phyloP scores from a whole-genome alignment of 2,113 vertebrate species.

The Talpa occidentalis region DNA sequence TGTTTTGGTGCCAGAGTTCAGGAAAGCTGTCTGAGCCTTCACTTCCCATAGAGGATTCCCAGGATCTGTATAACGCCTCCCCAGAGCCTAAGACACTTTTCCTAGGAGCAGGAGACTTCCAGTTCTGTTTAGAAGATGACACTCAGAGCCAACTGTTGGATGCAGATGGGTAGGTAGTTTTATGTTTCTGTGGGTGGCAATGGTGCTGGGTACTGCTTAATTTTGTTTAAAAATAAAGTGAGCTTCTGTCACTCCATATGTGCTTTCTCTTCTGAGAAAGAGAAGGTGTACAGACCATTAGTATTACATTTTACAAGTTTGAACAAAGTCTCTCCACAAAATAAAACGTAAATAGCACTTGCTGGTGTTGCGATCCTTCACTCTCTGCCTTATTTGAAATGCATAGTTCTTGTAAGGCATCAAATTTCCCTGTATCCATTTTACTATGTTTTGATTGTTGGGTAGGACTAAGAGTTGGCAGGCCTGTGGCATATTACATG shows the following conservation, averaged over 20 bases:
- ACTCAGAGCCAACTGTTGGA: slow-evolving; percentile 97
- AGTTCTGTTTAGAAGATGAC: slow-evolving; percentile 96
- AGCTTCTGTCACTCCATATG: slow-evolving; percentile 82
- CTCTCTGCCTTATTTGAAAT: slow-evolving; percentile 48
- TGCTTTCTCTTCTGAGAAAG: slow-evolving; percentile 79
- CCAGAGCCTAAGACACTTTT: slow-evolving; percentile 92
- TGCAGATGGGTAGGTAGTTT: slow-evolving; percentile 93
- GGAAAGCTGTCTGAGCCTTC: slow-evolving; percentile 97
- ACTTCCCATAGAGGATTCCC: slow-evolving; percentile 97
- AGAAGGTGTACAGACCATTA: slow-evolving; percentile 73
- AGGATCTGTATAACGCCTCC: slow-evolving; percentile 95
- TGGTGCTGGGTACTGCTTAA: slow-evolving; percentile 77
- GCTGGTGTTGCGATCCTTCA: slow-evolving; percentile 36
- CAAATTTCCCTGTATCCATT: neutral
- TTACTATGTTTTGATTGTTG: neutral
- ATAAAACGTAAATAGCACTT: slow-evolving; percentile 65
- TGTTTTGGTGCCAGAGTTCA: slow-evolving; percentile 91
- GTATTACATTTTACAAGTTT: slow-evolving; percentile 64
- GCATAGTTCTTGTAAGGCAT: slow-evolving; percentile 24
- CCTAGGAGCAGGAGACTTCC: slow-evolving; percentile 89
- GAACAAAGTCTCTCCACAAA: slow-evolving; percentile 67
- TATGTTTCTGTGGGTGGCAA: slow-evolving; percentile 79
- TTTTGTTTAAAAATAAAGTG: slow-evolving; percentile 82
- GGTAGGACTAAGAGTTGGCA: slow-evolving; percentile 11
- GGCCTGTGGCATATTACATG: neutral